Evolutionary conservation across 2,888 invertebrate species (phyloP).

Genomic region (Thera britannica): DNA sequence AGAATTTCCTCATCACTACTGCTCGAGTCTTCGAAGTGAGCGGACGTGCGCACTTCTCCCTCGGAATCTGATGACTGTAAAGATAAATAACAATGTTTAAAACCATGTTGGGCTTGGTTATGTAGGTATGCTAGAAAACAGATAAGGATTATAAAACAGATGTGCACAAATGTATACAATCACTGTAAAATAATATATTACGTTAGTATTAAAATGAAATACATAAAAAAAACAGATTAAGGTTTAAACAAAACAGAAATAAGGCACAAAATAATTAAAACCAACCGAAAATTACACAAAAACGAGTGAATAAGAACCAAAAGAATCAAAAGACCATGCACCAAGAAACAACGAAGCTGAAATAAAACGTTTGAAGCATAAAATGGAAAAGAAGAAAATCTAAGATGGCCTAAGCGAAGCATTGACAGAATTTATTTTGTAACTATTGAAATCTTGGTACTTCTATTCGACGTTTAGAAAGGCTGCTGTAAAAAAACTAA

Average conservation of each 20-base stretch:
- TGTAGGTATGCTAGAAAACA: neutral
- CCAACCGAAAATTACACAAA: constrained; percentile 11
- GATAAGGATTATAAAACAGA: neutral
- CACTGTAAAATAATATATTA: neutral
- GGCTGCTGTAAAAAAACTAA: too few species aligned
- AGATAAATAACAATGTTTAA: constrained; percentile 16
- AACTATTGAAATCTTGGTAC: neutral
- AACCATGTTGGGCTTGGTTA: neutral
- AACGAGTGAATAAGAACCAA: constrained; percentile 11
- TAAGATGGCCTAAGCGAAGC: constrained; percentile 3
- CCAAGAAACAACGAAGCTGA: constrained; percentile 29
- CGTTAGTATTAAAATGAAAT: neutral
- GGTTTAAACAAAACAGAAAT: neutral
- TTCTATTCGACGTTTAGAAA: too few species aligned
- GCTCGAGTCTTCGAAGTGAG: constrained; percentile 71
- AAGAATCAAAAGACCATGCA: constrained; percentile 34
- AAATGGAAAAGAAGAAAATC: constrained; percentile 17
- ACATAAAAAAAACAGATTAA: neutral
- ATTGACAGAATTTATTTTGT: constrained; percentile 6
- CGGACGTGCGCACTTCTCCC: constrained; percentile 64
- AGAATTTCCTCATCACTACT: constrained; percentile 77
- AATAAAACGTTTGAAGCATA: constrained; percentile 36
- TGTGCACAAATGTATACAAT: neutral
- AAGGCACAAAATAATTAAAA: constrained; percentile 8
- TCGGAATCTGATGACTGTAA: constrained; percentile 74